Base-by-base conservation (phyloP, 2,113 vertebrate species). In the Canis aureus region DNA sequence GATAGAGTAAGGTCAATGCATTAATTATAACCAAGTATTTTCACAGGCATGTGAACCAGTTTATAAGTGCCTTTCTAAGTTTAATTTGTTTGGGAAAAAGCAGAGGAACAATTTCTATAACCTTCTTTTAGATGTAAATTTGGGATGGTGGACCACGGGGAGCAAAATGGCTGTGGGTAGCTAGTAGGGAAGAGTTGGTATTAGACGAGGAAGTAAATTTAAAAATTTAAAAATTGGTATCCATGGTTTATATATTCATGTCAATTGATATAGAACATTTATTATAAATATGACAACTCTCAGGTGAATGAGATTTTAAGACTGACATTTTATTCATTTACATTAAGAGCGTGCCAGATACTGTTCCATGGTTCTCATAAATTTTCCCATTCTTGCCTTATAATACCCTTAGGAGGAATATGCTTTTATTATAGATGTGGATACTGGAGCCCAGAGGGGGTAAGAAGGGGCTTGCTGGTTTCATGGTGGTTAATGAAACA, bases 231-330 rank as follows among this genome's bases (percentile, higher is more conserved):
- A 80, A 86, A 43, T 49, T 32, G 27, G 5, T 53, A 3, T 38
- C 16, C 16, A 20, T 19, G 25, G 43, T 51, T 81, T 73, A 43
- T 2, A 23, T 78, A 86, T 51, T 94, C 73, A 64, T 23, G 13
- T n/a, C 5, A 43, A 22, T 81, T 64, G 60, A 91, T 6, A 23
- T 5, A 79, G 67, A 49, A 64, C 51, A 64, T 82, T 85, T 79
- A 80, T 81, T 85, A 69, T 51, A 60, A 49, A 43, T 60, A 73
- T 38, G 51, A 69, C 51, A 80, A 60, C 20, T 87, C 64, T 81
- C 94, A 59, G 74, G 43, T 82, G 49, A 87, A 53, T 87, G 89
- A 87, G 67, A 73, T 73, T 92, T 60, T 53, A 94, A 62, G 59
- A 62, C 59, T 38, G 88, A 22, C 66, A 74, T 88, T 92, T 38